phyloP scores from a whole-genome alignment of 2,888 invertebrate genomes.

The Luperina testacea region DNA sequence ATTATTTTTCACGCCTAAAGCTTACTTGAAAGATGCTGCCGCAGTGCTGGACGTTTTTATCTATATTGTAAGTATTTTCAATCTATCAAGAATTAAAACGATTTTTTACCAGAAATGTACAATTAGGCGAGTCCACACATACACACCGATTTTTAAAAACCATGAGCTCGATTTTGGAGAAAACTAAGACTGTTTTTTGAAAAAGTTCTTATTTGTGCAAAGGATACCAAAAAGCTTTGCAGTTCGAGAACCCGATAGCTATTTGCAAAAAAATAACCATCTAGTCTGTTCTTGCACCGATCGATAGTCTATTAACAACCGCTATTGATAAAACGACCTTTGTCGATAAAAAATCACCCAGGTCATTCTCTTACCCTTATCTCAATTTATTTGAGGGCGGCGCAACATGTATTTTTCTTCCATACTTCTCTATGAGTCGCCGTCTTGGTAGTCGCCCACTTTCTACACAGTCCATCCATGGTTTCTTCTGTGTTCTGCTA shows the following conservation, averaged over 20 bases:
- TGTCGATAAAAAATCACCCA: neutral
- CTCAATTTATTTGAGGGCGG: neutral
- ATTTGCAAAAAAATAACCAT: neutral
- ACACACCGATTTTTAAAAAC: neutral
- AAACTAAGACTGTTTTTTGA: neutral
- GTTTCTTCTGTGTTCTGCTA: neutral
- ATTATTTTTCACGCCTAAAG: constrained; percentile 99
- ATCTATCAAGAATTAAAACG: neutral
- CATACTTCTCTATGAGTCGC: neutral
- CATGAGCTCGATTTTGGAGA: neutral
- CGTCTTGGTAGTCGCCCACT: neutral
- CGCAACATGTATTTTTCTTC: neutral
- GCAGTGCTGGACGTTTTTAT: constrained; percentile 99
- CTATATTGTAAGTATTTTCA: constrained; percentile 93
- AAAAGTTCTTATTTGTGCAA: too few species aligned
- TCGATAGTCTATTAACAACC: neutral
- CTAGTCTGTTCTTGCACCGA: neutral
- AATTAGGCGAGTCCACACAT: neutral
- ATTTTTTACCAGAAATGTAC: neutral
- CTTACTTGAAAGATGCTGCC: constrained; percentile 99
- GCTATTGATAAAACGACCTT: neutral
- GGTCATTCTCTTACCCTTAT: neutral
- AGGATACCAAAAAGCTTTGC: neutral
- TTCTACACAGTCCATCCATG: neutral
- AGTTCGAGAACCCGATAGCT: neutral